A percentile compares a stretch with the other conserved stretches of the same genome.
Evolutionary conservation across 1,140 invertebrate species (phyloP).

Genomic region (Drosophila saltans): DNA sequence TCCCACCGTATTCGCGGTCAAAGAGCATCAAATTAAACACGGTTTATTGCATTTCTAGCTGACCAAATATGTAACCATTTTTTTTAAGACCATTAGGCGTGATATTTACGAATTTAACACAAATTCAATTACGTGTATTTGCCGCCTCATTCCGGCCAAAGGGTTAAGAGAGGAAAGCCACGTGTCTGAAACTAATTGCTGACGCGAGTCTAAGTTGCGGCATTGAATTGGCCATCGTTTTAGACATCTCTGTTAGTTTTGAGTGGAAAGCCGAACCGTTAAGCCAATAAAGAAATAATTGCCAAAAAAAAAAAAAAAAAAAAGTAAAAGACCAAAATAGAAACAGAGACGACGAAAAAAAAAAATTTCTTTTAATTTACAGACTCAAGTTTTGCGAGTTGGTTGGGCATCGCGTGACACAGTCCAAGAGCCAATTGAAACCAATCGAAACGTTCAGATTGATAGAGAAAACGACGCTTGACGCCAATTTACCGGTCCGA

Average conservation of each 20-base stretch:
- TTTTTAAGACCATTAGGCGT: slow-evolving; percentile 51
- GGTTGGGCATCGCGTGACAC: slow-evolving; percentile 26
- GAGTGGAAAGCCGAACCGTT: slow-evolving; percentile 48
- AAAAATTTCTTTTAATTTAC: slow-evolving; percentile 33
- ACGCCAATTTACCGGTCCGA: slow-evolving; percentile 40
- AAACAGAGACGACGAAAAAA: slow-evolving; percentile 12
- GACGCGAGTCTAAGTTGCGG: slow-evolving; percentile 11
- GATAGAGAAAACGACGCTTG: slow-evolving; percentile 56
- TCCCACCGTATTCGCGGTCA: slow-evolving; percentile 16
- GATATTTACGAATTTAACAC: slow-evolving; percentile 48
- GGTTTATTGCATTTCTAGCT: slow-evolving; percentile 38
- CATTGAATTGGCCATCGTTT: slow-evolving; percentile 19
- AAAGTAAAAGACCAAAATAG: neutral
- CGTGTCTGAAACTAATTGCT: slow-evolving; percentile 69
- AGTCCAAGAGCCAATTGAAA: slow-evolving; percentile 30
- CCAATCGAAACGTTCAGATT: slow-evolving; percentile 20
- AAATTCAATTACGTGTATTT: slow-evolving; percentile 63
- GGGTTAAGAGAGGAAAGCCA: slow-evolving; percentile 43
- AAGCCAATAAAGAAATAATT: slow-evolving; percentile 52
- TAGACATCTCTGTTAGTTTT: slow-evolving; percentile 56
- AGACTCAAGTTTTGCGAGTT: slow-evolving; percentile 16
- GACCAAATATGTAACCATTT: slow-evolving; percentile 10
- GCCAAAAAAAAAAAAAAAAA: neutral
- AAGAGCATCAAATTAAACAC: slow-evolving; percentile 28
- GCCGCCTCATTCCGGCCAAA: slow-evolving; percentile 53